phyloP scores from a whole-genome alignment of 2,113 vertebrate genomes.

The Chaenogobius annularis region DNA sequence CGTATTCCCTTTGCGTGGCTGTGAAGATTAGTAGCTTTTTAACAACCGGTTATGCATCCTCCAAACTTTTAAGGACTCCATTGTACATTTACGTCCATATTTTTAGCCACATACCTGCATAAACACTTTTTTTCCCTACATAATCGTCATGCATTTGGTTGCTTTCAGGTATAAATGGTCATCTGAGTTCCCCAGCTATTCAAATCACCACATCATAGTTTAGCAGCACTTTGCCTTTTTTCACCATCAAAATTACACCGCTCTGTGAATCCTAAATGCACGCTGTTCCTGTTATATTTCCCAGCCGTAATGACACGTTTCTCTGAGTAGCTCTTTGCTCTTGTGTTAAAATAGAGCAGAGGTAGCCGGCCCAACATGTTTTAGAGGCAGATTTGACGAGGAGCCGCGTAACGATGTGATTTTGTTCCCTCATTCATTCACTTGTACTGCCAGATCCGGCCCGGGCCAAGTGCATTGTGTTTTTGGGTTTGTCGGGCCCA shows the following conservation, averaged over 20 bases:
- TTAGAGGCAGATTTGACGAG: conserved; percentile 1
- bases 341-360: conserved; percentile 10
- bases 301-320: conserved; percentile 6
- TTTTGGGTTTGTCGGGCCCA: conserved; percentile 5
- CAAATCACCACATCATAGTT: conserved; percentile 1
- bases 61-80: neutral
- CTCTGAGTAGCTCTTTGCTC: neutral
- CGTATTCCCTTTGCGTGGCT: neutral
- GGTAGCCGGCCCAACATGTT: neutral
- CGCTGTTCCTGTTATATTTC: conserved; percentile 17
- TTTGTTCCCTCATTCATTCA: neutral
- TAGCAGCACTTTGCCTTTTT: conserved; percentile 1
- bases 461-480: conserved; percentile 3
- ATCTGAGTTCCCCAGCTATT: conserved; percentile 1
- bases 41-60: neutral
- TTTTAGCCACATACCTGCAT: neutral
- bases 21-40: neutral
- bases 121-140: neutral
- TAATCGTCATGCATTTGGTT: neutral
- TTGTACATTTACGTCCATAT: neutral
- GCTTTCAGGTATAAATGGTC: neutral
- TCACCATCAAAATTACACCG: conserved; percentile 1
- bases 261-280: neutral
- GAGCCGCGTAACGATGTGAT: neutral
- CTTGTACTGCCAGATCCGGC: neutral